Percentiles rank a stretch among this genome's conserved stretches.
Evolutionary conservation across 64 coral and sea anemone genomes (phyloP).

Genomic region (Catalaphyllia jardinei): DNA sequence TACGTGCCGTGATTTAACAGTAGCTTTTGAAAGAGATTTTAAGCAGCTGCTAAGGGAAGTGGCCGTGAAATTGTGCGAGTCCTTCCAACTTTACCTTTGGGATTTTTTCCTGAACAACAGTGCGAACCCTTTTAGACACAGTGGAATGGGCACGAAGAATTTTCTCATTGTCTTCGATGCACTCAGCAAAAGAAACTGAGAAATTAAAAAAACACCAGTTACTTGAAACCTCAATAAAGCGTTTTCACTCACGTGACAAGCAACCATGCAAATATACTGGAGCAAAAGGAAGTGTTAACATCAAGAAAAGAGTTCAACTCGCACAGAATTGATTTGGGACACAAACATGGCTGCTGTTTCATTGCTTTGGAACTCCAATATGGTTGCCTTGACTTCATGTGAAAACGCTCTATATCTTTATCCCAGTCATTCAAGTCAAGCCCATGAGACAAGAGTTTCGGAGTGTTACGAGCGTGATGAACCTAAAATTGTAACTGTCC

Average conservation of each 20-base stretch:
- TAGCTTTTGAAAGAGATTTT: neutral
- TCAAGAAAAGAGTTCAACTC: no score
- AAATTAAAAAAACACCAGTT: constrained; percentile 25
- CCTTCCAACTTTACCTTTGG: constrained; percentile 23
- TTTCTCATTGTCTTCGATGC: constrained; percentile 49
- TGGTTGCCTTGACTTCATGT: no score
- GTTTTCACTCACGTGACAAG: no score
- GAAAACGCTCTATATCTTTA: neutral
- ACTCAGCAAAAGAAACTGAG: constrained; percentile 48
- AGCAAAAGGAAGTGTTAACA: no score
- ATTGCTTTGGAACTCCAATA: no score
- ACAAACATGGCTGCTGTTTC: no score
- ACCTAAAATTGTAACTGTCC: neutral
- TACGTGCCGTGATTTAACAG: neutral
- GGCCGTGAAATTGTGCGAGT: constrained; percentile 4
- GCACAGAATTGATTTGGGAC: no score
- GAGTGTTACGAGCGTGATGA: neutral
- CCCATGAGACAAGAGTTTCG: neutral
- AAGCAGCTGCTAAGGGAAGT: neutral
- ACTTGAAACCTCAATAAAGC: neutral
- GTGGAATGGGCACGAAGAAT: constrained; percentile 37
- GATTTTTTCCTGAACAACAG: constrained; percentile 39
- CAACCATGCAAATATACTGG: no score
- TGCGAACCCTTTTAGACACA: constrained; percentile 37
- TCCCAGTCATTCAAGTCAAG: neutral